Evolutionary conservation across 2,888 invertebrate species (phyloP).

Genomic region (Eledone cirrhosa): DNA sequence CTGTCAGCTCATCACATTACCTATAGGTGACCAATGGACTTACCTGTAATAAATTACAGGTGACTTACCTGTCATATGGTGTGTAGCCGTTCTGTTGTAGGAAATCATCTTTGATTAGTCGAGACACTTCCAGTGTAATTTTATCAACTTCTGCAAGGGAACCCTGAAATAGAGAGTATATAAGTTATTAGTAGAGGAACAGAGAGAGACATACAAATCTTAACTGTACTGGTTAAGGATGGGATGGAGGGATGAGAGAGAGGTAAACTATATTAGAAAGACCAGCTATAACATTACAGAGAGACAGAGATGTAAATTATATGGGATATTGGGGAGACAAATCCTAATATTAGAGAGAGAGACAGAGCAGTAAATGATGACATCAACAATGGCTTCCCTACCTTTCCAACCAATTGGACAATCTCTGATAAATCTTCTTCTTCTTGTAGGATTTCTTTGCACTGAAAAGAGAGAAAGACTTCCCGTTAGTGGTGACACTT

Average conservation of each 20-base stretch:
- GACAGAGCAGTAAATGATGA: not conserved
- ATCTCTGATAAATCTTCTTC: constrained; percentile 99
- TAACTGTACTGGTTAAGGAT: no score
- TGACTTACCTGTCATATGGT: constrained; percentile 68
- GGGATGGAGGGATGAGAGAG: no score
- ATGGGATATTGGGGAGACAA: no score
- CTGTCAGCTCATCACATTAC: no score
- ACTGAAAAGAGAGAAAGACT: constrained; percentile 58
- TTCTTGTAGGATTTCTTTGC: constrained; percentile 93
- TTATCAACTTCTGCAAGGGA: constrained; percentile 99
- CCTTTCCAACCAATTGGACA: constrained; percentile 98
- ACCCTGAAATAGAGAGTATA: constrained; percentile 69
- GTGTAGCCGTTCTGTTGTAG: constrained; percentile 94
- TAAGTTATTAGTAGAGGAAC: no score
- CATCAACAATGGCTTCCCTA: constrained; percentile 44
- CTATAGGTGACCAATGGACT: no score
- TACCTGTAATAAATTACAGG: no score
- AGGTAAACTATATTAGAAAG: no score
- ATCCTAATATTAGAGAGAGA: not conserved
- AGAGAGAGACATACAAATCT: no score
- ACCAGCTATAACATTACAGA: no score
- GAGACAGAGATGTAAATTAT: no score
- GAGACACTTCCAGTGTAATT: constrained; percentile 98
- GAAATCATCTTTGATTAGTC: constrained; percentile 98
- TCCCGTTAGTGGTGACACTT: no score